phyloP scores from a whole-genome alignment of 2,113 vertebrate genomes.

The Felis catus region DNA sequence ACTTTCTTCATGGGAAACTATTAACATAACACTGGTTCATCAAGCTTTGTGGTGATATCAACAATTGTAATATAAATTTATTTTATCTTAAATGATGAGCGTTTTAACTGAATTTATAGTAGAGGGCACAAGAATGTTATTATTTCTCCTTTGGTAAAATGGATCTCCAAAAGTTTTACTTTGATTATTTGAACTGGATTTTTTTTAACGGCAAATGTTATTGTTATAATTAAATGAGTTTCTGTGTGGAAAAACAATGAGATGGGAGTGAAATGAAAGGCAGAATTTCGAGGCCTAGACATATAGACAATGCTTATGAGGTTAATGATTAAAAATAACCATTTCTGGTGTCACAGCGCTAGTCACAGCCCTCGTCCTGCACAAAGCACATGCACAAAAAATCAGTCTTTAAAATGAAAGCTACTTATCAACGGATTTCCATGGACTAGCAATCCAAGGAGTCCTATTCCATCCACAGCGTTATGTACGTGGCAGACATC shows the following conservation, averaged over 20 bases:
- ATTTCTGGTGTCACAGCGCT: not conserved
- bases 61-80: not conserved
- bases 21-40: not conserved
- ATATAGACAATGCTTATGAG: not conserved
- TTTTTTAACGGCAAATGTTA: not conserved
- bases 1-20: not conserved
- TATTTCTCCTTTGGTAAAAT: not conserved
- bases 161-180: not conserved
- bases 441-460: not conserved
- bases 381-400: not conserved
- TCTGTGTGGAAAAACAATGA: not conserved
- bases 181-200: not conserved
- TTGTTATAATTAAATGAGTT: not conserved
- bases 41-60: not conserved
- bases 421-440: not conserved
- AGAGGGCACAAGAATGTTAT: not conserved
- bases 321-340: not conserved
- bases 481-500: not conserved
- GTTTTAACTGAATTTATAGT: not conserved
- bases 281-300: not conserved
- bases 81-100: not conserved
- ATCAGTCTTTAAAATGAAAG: not conserved
- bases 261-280: not conserved
- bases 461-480: fast-evolving
- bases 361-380: too few relatives aligned